Conservation (phyloP, 2,888 invertebrate species). For the Perizoma flavofasciatum region DNA sequence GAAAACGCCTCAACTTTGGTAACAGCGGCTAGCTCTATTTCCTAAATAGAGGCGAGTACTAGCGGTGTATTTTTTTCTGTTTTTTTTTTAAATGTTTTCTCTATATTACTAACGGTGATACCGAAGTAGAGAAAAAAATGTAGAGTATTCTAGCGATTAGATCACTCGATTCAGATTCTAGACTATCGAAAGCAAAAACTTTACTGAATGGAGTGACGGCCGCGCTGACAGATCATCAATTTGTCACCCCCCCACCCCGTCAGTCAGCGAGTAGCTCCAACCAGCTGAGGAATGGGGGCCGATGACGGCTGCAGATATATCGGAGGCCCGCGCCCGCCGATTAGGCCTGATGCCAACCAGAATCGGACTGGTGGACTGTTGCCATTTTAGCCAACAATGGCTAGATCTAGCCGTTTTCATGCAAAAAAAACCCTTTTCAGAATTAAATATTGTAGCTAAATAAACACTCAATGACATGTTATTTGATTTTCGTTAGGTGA, state of each 20-base stretch:
- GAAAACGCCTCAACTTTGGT: no score
- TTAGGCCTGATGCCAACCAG: conserved; percentile 79
- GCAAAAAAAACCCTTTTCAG: not conserved
- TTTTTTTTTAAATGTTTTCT: no score
- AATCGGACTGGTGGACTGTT: conserved; percentile 15
- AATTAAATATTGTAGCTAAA: no score
- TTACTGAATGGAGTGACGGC: conserved; percentile 46
- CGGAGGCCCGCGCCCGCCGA: conserved; percentile 71
- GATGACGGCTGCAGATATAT: conserved; percentile 79
- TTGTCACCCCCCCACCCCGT: conserved; percentile 79
- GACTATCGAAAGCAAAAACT: not conserved
- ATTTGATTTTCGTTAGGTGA: no score
- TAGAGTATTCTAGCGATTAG: not conserved
- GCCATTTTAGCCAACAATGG: conserved; percentile 23
- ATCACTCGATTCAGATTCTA: not conserved
- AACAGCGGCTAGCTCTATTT: no score
- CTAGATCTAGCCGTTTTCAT: conserved; percentile 35
- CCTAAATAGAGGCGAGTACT: no score
- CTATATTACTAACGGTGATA: no score
- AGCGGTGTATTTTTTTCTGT: no score
- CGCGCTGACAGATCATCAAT: conserved; percentile 69
- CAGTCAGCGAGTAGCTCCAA: conserved; percentile 71
- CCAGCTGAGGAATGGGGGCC: conserved; percentile 75
- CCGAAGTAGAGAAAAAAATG: no score
- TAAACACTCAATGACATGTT: no score